These are phyloP conservation scores for Characodon lateralis DNA, from an alignment of 2,797 vertebrate species.

Conservation along the genomic window DNA sequence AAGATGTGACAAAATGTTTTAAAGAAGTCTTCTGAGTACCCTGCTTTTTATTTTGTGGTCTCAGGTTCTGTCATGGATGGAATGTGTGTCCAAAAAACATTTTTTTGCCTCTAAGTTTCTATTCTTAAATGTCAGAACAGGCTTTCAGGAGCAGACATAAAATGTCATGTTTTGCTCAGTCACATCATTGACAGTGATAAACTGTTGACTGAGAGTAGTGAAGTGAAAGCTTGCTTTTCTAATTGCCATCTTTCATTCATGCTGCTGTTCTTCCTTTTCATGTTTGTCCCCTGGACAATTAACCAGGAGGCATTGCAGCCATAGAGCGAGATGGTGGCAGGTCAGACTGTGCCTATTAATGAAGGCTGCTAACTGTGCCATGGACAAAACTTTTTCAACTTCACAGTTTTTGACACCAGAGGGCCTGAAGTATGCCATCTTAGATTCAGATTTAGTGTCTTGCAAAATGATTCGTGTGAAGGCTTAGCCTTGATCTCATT, in stretches of 20 bases:
- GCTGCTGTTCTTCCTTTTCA: conserved; percentile 20
- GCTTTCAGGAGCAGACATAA: conserved; percentile 3
- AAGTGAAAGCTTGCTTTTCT: conserved; percentile 50
- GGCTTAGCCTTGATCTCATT: too few relatives aligned
- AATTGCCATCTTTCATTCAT: conserved; percentile 38
- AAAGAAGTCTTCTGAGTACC: neutral
- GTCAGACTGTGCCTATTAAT: conserved; percentile 44
- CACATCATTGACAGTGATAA: conserved; percentile 42
- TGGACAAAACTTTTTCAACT: conserved; percentile 39
- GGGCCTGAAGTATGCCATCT: conserved; percentile 41
- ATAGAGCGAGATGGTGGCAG: conserved; percentile 33
- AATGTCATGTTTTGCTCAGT: conserved; percentile 34
- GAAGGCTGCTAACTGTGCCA: conserved; percentile 41
- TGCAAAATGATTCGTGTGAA: neutral
- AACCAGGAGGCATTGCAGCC: conserved; percentile 44
- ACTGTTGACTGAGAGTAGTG: conserved; percentile 41
- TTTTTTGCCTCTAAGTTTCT: conserved; percentile 7
- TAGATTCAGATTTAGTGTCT: conserved; percentile 27
- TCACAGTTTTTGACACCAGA: conserved; percentile 34
- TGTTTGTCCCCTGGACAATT: conserved; percentile 51
- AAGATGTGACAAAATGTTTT: neutral
- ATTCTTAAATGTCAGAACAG: conserved; percentile 16
- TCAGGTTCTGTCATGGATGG: conserved; percentile 9
- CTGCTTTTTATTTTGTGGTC: neutral
- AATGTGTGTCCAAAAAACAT: conserved; percentile 2